phyloP scores from a whole-genome alignment of 2,888 invertebrate species.

The Ctena decussata region DNA sequence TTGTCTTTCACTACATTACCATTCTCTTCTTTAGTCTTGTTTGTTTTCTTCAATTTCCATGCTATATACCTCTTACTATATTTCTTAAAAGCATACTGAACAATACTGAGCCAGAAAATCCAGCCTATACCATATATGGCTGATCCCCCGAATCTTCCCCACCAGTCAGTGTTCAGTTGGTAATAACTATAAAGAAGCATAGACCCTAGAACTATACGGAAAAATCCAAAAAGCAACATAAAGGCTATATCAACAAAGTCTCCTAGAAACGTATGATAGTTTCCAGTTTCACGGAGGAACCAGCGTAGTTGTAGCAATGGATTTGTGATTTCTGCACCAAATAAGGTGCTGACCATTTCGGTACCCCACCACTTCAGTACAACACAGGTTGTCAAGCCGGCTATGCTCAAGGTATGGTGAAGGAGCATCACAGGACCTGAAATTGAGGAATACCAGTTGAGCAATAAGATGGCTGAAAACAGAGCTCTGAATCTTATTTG shows the following conservation, averaged over 20 bases:
- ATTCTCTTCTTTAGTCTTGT: slow-evolving; percentile 19
- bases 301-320: slow-evolving; percentile 86
- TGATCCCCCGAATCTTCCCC: slow-evolving; percentile 80
- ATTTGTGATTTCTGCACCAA: slow-evolving; percentile 85
- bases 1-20: slow-evolving; percentile 25
- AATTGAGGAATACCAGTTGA: slow-evolving; percentile 11
- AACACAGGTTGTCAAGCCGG: slow-evolving; percentile 77
- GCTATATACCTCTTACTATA: slow-evolving; percentile 68
- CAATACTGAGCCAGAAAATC: slow-evolving; percentile 84
- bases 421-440: slow-evolving; percentile 85
- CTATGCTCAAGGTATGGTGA: slow-evolving; percentile 84
- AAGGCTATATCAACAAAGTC: slow-evolving; percentile 83
- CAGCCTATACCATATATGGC: slow-evolving; percentile 84
- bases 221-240: slow-evolving; percentile 82
- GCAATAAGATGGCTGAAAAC: too few relatives aligned
- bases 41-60: not conserved
- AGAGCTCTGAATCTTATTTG: too few relatives aligned
- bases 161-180: slow-evolving; percentile 75
- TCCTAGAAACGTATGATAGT: slow-evolving; percentile 73
- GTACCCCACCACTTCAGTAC: slow-evolving; percentile 80
- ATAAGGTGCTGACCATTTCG: slow-evolving; percentile 85
- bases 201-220: slow-evolving; percentile 82
- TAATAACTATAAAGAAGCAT: slow-evolving; percentile 80
- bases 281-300: slow-evolving; percentile 80
- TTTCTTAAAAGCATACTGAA: slow-evolving; percentile 81